A percentile compares a stretch with the other conserved stretches of the same genome.
Conservation (phyloP, 2,888 invertebrate genomes). For the Lucinisca nassula region DNA sequence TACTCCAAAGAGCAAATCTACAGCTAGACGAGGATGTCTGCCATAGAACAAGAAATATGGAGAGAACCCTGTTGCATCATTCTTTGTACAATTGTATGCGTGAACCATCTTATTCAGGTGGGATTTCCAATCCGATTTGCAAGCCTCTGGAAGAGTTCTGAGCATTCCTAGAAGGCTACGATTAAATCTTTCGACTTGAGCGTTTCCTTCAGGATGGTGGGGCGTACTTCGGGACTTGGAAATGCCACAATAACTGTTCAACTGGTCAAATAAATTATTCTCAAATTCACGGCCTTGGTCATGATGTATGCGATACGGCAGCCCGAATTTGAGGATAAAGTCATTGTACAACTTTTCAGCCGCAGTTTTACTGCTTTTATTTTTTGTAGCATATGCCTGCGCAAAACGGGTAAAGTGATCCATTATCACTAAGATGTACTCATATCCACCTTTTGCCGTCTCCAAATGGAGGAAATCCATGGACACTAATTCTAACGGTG, state of each 20-base stretch:
- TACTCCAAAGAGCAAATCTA: conserved; percentile 37
- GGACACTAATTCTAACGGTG: conserved; percentile 54
- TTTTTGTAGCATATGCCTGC: conserved; percentile 51
- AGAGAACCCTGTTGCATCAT: conserved; percentile 36
- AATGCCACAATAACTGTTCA: conserved; percentile 32
- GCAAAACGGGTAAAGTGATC: conserved; percentile 55
- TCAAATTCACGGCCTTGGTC: conserved; percentile 60
- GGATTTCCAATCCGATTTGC: conserved; percentile 35
- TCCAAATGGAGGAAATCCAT: conserved; percentile 64
- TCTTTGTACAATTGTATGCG: conserved; percentile 41
- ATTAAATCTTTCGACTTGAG: conserved; percentile 25
- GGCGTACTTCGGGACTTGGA: conserved; percentile 37
- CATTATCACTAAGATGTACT: conserved; percentile 55
- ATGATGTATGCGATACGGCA: conserved; percentile 49
- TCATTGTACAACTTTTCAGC: conserved; percentile 56
- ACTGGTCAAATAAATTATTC: conserved; percentile 45
- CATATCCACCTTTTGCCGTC: conserved; percentile 45
- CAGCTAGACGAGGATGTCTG: conserved; percentile 17
- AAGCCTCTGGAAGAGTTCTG: conserved; percentile 13
- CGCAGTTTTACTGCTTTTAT: conserved; percentile 45
- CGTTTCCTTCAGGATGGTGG: conserved; percentile 42
- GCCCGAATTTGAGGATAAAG: conserved; percentile 44
- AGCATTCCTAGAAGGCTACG: conserved; percentile 30
- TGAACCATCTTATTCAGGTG: conserved; percentile 43
- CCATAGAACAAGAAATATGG: conserved; percentile 30